Evolutionary conservation across 2,113 vertebrate species (phyloP).

Genomic region (Actenoides hombroni): DNA sequence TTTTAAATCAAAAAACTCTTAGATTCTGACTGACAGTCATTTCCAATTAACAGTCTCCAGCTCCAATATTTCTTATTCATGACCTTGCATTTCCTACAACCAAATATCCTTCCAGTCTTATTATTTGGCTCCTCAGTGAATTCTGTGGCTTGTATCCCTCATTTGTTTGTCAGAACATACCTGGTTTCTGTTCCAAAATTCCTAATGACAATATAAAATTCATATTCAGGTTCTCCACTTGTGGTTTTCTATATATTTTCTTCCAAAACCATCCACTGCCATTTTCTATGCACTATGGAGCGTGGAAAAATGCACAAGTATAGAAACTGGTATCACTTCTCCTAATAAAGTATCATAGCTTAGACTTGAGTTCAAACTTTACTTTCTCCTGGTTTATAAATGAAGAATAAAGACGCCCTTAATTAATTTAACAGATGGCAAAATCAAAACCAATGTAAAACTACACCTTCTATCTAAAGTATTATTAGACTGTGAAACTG

Average conservation of each 20-base stretch:
- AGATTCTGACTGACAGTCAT: not conserved
- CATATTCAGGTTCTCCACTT: not conserved
- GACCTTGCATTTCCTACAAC: not conserved
- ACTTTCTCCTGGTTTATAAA: not conserved
- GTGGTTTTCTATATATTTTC: not conserved
- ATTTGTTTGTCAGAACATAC: not conserved
- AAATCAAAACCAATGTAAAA: not conserved
- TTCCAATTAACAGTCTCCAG: conserved; percentile 22
- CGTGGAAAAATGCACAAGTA: not conserved
- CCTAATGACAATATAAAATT: not conserved
- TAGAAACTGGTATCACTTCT: not conserved
- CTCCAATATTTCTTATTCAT: not conserved
- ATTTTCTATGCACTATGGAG: not conserved
- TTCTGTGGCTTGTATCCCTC: not conserved
- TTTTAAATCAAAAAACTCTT: not conserved
- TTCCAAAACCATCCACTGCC: not conserved
- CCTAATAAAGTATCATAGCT: not conserved
- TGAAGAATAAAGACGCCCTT: not conserved
- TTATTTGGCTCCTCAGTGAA: not conserved
- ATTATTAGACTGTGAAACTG: conserved; percentile 9
- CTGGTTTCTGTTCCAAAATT: not conserved
- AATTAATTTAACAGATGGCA: conserved; percentile 49
- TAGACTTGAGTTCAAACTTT: not conserved
- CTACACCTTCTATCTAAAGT: not conserved
- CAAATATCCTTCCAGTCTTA: not conserved